These are phyloP conservation scores for Nycticryphes semicollaris DNA, from an alignment of 2,113 vertebrate species.

Conservation along the genomic window DNA sequence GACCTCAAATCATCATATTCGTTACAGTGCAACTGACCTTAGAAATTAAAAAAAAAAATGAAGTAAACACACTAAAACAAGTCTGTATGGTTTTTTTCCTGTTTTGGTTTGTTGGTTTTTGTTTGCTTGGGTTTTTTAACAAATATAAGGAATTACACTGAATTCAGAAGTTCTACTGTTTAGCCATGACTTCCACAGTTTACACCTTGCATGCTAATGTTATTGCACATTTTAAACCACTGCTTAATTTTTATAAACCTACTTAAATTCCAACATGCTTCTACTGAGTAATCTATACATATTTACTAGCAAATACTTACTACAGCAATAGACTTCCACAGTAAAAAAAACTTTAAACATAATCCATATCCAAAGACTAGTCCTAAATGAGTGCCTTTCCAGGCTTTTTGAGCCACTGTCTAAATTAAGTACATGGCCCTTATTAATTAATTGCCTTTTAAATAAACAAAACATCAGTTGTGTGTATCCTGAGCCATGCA, in stretches of 20 bases:
- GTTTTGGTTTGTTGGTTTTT: no score
- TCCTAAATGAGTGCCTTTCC: not conserved
- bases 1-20: constrained; percentile 81
- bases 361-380: not conserved
- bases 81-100: not conserved
- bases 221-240: not conserved
- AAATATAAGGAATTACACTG: not conserved
- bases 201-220: not conserved
- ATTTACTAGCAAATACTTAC: not conserved
- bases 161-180: not conserved
- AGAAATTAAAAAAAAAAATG: not conserved
- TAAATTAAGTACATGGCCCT: not conserved
- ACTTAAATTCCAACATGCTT: not conserved
- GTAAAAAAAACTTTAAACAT: not conserved
- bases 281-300: not conserved
- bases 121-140: not conserved
- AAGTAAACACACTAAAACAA: not conserved
- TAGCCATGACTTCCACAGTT: not conserved
- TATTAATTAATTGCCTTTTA: not conserved
- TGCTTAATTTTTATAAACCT: not conserved
- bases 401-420: not conserved
- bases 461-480: not conserved
- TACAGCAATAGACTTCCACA: not conserved
- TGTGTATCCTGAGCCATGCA: not conserved
- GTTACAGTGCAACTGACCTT: constrained; percentile 88